phyloP scores from a whole-genome alignment of 1,140 invertebrate species.

The Thalassaphorura encarpata region DNA sequence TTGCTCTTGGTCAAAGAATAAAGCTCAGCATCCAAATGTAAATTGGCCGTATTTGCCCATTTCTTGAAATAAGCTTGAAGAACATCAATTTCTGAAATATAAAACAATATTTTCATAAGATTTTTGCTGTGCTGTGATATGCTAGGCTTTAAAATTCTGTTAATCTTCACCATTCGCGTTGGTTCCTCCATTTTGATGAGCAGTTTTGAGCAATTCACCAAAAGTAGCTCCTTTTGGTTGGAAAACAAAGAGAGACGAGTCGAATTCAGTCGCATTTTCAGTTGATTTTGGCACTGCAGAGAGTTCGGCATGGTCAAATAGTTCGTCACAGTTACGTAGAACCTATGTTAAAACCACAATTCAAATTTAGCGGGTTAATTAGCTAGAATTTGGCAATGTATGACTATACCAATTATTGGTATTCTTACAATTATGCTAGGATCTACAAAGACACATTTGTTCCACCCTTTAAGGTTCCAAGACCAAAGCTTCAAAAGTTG shows the following conservation, averaged over 20 bases:
- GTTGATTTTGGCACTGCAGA: not conserved
- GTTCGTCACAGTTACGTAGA: constrained; percentile 8
- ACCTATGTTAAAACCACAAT: constrained; percentile 5
- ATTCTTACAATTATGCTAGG: not conserved
- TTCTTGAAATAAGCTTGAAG: not conserved
- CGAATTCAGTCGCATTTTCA: not conserved
- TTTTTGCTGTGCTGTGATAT: not conserved
- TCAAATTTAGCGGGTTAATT: constrained; percentile 4
- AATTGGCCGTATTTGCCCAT: not conserved
- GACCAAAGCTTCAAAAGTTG: not conserved
- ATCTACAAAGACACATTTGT: not conserved
- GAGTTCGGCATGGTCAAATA: not conserved
- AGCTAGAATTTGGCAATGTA: not conserved
- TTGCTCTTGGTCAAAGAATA: too few relatives aligned
- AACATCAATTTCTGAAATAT: not conserved
- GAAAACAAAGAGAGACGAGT: not conserved
- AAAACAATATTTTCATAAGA: not conserved
- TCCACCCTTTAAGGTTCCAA: not conserved
- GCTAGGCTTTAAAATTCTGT: not conserved
- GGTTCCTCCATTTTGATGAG: not conserved
- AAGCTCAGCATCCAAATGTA: not conserved
- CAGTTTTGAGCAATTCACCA: not conserved
- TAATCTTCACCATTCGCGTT: not conserved
- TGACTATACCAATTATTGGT: not conserved
- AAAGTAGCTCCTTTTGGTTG: not conserved